Evolutionary conservation across 2,888 invertebrate species (phyloP).

Genomic region (Epirrhoe alternata): DNA sequence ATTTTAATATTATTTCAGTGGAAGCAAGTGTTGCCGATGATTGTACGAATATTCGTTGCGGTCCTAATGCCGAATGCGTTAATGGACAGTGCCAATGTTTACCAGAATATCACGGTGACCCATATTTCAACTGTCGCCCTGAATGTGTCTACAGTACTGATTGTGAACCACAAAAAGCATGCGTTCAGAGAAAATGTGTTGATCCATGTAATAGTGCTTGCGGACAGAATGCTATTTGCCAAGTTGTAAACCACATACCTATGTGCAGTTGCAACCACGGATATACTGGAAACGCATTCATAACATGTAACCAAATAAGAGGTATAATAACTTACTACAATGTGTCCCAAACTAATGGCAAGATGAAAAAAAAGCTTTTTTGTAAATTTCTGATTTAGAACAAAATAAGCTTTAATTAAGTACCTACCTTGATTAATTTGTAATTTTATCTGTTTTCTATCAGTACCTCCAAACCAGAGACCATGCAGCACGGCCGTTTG

Average conservation of each 20-base stretch:
- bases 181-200: constrained; percentile 89
- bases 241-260: constrained; percentile 88
- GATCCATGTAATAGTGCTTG: constrained; percentile 91
- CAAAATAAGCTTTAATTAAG: too few relatives aligned
- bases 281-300: constrained; percentile 86
- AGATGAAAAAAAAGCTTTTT: not conserved
- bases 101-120: constrained; percentile 90
- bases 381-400: not conserved
- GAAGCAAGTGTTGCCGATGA: constrained; percentile 81
- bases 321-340: constrained; percentile 85
- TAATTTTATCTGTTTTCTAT: constrained; percentile 25
- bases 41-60: constrained; percentile 89
- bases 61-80: constrained; percentile 87
- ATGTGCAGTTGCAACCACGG: constrained; percentile 88
- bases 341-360: not conserved
- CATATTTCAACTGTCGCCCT: constrained; percentile 90
- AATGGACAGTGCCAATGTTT: constrained; percentile 89
- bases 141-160: constrained; percentile 92
- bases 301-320: constrained; percentile 80
- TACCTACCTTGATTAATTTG: not conserved
- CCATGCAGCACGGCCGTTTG: constrained; percentile 90
- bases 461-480: constrained; percentile 68
- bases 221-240: constrained; percentile 86
- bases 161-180: constrained; percentile 88
- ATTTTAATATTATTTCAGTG: constrained; percentile 53